A percentile compares a stretch with the other conserved stretches of the same genome.
phyloP scores from a whole-genome alignment of 2,888 invertebrate genomes.

The Neelides folsomi region DNA sequence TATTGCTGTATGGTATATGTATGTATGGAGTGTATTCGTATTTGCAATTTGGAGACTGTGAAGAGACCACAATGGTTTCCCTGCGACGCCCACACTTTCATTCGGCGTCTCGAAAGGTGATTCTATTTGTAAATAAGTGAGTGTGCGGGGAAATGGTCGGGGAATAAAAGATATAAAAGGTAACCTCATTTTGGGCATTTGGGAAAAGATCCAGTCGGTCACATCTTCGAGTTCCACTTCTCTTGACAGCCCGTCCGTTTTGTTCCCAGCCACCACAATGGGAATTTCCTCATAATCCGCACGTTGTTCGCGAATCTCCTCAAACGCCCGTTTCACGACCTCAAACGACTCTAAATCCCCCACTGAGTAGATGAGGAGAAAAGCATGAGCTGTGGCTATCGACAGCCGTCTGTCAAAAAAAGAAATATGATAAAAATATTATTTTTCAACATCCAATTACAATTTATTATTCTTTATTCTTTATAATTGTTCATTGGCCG shows the following conservation, averaged over 20 bases:
- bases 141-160: too few species aligned
- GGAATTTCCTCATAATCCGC: conserved; percentile 68
- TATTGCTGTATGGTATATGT: too few species aligned
- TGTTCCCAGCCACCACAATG: conserved; percentile 74
- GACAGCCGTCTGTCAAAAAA: conserved; percentile 38
- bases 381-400: conserved; percentile 76
- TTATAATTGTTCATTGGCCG: too few species aligned
- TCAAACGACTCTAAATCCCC: conserved; percentile 60
- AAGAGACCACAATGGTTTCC: conserved; percentile 1
- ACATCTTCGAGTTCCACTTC: conserved; percentile 38
- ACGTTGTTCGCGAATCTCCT: conserved; percentile 68
- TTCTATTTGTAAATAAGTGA: too few species aligned
- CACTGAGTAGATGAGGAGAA: conserved; percentile 70
- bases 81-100: too few species aligned
- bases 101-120: too few species aligned
- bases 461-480: too few species aligned
- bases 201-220: conserved; percentile 42
- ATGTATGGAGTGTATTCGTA: too few species aligned
- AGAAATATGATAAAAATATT: neutral
- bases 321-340: conserved; percentile 58
- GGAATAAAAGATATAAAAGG: conserved; percentile 4
- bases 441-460: neutral
- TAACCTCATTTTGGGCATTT: conserved; percentile 55
- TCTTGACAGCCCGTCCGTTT: conserved; percentile 51
- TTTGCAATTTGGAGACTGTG: neutral